Base-by-base conservation (phyloP, 2,888 invertebrate genomes). In the Erpobdella octoculata region DNA sequence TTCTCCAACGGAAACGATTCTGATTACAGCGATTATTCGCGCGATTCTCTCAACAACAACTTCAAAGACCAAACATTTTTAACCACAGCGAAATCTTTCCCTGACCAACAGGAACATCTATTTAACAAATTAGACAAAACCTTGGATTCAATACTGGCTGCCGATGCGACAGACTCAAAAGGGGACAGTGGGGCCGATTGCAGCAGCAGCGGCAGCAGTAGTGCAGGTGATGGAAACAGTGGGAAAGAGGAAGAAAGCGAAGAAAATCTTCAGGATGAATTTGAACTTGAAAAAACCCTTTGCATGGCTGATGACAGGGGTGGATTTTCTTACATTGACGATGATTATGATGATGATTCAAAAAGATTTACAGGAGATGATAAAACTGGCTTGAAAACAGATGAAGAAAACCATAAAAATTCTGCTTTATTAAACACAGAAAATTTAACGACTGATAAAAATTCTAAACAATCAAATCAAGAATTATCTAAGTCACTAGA, bases 81-180 rank as follows among this genome's bases (percentile, higher is more conserved):
- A n/a, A 53, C n/a, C 15, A 53, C 4, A 3, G 1, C 53, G 8
- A 53, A 18, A 6, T 8, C 53, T 53, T 21, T 53, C 8, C 8
- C 5, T n/a, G 28, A 53, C 53, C 28, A 25, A 5, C 53, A 53
- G 1, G n/a, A n/a, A 53, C 21, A 53, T 53, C 5, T 53, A n/a
- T n/a, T n/a, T n/a, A n/a, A n/a, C n/a, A n/a, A n/a, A n/a, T n/a
- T n/a, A n/a, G n/a, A n/a, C n/a, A n/a, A n/a, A n/a, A n/a, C n/a
- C n/a, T n/a, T n/a, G n/a, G n/a, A n/a, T n/a, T n/a, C n/a, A n/a
- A n/a, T n/a, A n/a, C n/a, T n/a, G n/a, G n/a, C n/a, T n/a, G n/a
- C n/a, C n/a, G n/a, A n/a, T n/a, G n/a, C n/a, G n/a, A n/a, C 53
- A 18, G 62, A 62, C 18, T 62, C 62, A 18, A 62, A 62, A 62